Conservation (phyloP, 2,797 vertebrate genomes). For the Rhinella marina region DNA sequence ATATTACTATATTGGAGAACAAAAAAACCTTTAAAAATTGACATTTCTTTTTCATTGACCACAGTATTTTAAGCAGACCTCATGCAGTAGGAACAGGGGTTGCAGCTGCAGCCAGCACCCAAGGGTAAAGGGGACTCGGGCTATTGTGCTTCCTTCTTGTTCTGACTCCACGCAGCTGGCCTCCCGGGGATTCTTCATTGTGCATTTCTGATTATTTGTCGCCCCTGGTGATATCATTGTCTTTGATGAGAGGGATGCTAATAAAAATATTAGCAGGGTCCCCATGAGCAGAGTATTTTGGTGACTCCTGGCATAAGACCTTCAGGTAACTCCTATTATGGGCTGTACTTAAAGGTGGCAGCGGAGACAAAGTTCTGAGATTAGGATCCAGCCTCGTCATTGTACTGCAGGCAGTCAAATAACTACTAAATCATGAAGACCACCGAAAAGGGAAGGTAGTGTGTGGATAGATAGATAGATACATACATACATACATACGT, state of each 20-base stretch:
- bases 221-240: constrained; percentile 27
- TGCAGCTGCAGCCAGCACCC: constrained; percentile 31
- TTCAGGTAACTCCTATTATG: neutral
- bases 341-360: neutral
- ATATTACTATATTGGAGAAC: neutral
- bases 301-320: neutral
- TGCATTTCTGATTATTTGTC: constrained; percentile 14
- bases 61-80: constrained; percentile 22
- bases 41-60: neutral
- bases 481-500: no score
- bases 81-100: constrained; percentile 14
- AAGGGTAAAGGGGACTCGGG: constrained; percentile 15
- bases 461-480: no score
- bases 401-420: neutral
- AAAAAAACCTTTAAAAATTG: neutral
- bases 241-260: neutral
- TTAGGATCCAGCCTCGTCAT: neutral
- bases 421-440: no score
- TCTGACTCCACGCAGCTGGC: constrained; percentile 6
- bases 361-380: no score
- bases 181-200: constrained; percentile 18
- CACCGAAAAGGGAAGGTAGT: no score
- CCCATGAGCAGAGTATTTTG: neutral
- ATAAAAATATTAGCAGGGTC: constrained; percentile 10
- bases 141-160: constrained; percentile 22